Conservation (phyloP, 2,113 vertebrate species). For the Hoplias malabaricus region DNA sequence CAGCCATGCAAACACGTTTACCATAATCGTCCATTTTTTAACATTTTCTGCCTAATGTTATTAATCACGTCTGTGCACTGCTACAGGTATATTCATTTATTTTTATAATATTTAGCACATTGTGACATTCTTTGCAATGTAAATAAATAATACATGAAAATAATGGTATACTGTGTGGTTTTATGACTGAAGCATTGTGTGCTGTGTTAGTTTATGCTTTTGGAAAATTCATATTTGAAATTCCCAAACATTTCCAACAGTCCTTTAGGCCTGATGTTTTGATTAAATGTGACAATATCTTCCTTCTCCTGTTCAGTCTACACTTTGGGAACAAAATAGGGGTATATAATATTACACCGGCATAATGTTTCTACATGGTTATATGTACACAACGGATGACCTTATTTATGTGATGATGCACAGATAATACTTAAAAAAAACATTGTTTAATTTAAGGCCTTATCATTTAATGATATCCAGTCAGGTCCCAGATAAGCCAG, state of each 20-base stretch:
- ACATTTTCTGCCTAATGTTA: background rate
- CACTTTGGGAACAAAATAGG: background rate
- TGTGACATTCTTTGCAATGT: background rate
- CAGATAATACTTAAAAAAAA: background rate
- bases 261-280: background rate
- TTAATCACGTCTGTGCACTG: constrained; percentile 2
- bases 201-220: background rate
- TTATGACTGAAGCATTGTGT: background rate
- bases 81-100: background rate
- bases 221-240: background rate
- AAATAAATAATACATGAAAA: constrained; percentile 7
- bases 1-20: background rate
- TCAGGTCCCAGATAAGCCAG: background rate
- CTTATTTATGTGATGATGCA: constrained; percentile 29
- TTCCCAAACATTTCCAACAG: background rate
- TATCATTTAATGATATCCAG: background rate
- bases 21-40: background rate
- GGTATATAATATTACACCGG: constrained; percentile 28
- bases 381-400: constrained; percentile 37
- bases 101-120: background rate
- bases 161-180: background rate
- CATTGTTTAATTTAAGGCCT: background rate
- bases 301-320: constrained; percentile 7
- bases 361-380: constrained; percentile 42
- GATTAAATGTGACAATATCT: background rate